Conservation (phyloP, 2,113 vertebrate species). For the Eulacestoma nigropectus region DNA sequence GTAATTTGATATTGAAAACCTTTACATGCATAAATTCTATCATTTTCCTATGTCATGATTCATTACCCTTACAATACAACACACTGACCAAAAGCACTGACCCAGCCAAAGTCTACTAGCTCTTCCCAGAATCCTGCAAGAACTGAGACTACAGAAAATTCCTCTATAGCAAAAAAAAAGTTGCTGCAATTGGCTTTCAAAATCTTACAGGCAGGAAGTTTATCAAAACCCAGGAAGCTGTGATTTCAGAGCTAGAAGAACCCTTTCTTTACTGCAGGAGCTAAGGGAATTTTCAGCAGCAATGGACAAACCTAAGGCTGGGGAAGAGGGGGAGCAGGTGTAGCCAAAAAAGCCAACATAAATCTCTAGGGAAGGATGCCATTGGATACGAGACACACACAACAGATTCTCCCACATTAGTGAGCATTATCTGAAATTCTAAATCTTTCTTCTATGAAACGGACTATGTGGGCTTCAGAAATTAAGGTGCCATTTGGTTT, state of each 20-base stretch:
- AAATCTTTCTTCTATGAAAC: background rate
- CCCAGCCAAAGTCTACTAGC: background rate
- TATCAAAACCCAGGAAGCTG: background rate
- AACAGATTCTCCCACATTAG: background rate
- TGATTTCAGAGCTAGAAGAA: background rate
- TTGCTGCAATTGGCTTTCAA: background rate
- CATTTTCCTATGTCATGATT: background rate
- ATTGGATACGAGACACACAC: accelerated
- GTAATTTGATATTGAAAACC: background rate
- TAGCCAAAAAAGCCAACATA: background rate
- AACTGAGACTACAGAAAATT: background rate
- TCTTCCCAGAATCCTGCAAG: background rate
- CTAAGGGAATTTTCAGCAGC: background rate
- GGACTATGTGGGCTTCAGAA: background rate
- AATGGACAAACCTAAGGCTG: background rate
- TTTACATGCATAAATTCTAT: background rate
- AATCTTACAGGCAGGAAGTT: background rate
- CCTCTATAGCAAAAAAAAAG: background rate
- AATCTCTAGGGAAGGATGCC: background rate
- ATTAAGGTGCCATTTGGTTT: background rate
- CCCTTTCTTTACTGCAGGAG: background rate
- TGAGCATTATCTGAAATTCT: background rate
- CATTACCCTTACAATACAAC: background rate
- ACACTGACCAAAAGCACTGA: background rate
- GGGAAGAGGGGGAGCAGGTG: background rate